Evolutionary conservation across 2,797 vertebrate species (phyloP), one percentile per base, ranked within the genome.

Genomic region (Acanthis flammea): DNA sequence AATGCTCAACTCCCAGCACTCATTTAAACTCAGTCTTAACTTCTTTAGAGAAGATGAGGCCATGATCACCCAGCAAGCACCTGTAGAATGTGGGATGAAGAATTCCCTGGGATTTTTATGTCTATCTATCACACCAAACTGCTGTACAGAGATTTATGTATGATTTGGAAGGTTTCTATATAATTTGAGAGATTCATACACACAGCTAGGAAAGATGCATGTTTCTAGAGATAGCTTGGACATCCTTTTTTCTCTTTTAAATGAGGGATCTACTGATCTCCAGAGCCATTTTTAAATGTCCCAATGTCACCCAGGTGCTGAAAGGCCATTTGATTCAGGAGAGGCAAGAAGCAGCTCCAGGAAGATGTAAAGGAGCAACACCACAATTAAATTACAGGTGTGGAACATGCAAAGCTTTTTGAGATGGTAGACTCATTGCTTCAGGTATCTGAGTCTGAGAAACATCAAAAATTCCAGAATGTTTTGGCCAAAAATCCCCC

Each of bases 11-110:
- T 28, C 22, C 9, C 55, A 72, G 7, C 23, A 21, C 6, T 23
- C 53, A 31, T 24, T 45, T 75, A 12, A 76, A 58, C 27, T n/a
- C 45, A 23, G 9, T 15, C 31, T 23, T 23, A 19, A 48, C 6
- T 10, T 7, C 4, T 23, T 79, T 54, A 50, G 60, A 44, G 37
- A 48, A 55, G 30, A 61, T 12, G 4, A 41, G 12, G 51, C 45
- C 28, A 18, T 1, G 13, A 39, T 21, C 31, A 23, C 3, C 25
- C 18, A 23, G 27, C 1, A 7, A n/a, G 24, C 4, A 17, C 41
- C 33, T 50, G 33, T 5, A 3, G 18, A 70, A 35, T 0, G 0
- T 0, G 2, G 35, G 44, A n/a, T 25, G 39, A 9, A 31, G 63
- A 88, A 73, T 54, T 67, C 31, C 68, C 42, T 4, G 0, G 1